Base-by-base conservation (phyloP, 1,140 invertebrate genomes). In the Muscidifurax raptorellus region DNA sequence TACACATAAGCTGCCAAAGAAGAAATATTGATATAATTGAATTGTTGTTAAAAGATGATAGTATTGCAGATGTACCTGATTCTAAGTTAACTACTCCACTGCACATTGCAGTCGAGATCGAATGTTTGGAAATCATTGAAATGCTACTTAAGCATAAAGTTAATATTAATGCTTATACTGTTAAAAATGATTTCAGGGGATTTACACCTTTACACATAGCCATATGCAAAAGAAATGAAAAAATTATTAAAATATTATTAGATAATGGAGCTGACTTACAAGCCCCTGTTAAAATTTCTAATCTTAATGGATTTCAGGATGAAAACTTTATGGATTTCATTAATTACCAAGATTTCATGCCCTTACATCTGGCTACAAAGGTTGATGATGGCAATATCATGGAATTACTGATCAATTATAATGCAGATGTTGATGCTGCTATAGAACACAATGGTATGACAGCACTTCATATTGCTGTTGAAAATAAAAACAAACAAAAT, bases 121-220 rank as follows among this genome's bases (percentile, higher is more conserved):
- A 77, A 67, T 76, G 74, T 25, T 30, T 77, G 25, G 72, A 83
- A 67, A 67, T 28, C 13, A 27, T 83, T 32, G 18, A 76, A 44
- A 3, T 83, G 7, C 28, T 83, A 18, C 40, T 83, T 1, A 67
- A 28, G 2, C 7, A 77, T 22, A 69, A 77, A 18, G n/a, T 67
- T 12, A 28, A 83, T 40, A 7, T 83, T 10, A 67, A 83, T 67
- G 71, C 52, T 30, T 36, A 30, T 30, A 83, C 81, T 27, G 13
- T 40, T 15, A 83, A 77, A n/a, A 0, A 27, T 44, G 3, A 27
- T 28, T 77, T 40, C 27, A 27, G 47, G 47, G 81, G 81, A 25
- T 77, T 76, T 69, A 83, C 74, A 28, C 52, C 81, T 25, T 44
- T 83, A 13, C 81, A 83, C 32, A 83, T 83, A 40, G 72, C 81